Conservation (phyloP, 2,888 invertebrate genomes). For the Mamestra brassicae region DNA sequence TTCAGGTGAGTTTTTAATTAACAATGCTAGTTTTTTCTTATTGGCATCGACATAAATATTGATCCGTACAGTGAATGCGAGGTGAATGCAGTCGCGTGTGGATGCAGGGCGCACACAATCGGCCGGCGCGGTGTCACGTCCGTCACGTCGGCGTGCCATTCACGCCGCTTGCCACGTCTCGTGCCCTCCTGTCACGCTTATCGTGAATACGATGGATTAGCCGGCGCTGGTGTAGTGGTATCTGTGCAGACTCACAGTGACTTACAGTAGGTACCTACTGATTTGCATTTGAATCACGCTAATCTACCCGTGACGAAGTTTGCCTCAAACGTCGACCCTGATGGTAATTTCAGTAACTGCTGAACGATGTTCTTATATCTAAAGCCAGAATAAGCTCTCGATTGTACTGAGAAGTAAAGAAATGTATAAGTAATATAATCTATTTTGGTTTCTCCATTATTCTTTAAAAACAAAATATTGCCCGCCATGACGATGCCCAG, state of each 20-base stretch:
- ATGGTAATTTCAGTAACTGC: slow-evolving; percentile 46
- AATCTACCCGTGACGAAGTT: slow-evolving; percentile 53
- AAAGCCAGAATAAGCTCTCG: slow-evolving; percentile 1
- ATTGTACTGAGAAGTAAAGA: slow-evolving; percentile 1
- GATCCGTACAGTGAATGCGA: slow-evolving; percentile 42
- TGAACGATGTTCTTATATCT: slow-evolving; percentile 5
- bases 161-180: slow-evolving; percentile 41
- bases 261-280: slow-evolving; percentile 24
- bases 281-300: slow-evolving; percentile 60
- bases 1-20: slow-evolving; percentile 39
- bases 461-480: slow-evolving; percentile 31
- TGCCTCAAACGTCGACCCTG: slow-evolving; percentile 26
- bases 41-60: slow-evolving; percentile 20
- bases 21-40: slow-evolving; percentile 26
- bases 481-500: slow-evolving; percentile 26
- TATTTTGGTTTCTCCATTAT: slow-evolving; percentile 8
- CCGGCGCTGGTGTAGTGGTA: slow-evolving; percentile 32
- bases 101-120: slow-evolving; percentile 47
- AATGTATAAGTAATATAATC: background rate
- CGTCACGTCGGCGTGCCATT: slow-evolving; percentile 48
- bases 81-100: slow-evolving; percentile 44
- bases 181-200: slow-evolving; percentile 45
- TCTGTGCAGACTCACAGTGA: slow-evolving; percentile 40
- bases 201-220: slow-evolving; percentile 56
- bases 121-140: slow-evolving; percentile 52